A percentile compares a stretch with the other conserved stretches of the same genome.
Conservation (phyloP, 1,140 invertebrate genomes). For the Schlechtendalia chinensis region DNA sequence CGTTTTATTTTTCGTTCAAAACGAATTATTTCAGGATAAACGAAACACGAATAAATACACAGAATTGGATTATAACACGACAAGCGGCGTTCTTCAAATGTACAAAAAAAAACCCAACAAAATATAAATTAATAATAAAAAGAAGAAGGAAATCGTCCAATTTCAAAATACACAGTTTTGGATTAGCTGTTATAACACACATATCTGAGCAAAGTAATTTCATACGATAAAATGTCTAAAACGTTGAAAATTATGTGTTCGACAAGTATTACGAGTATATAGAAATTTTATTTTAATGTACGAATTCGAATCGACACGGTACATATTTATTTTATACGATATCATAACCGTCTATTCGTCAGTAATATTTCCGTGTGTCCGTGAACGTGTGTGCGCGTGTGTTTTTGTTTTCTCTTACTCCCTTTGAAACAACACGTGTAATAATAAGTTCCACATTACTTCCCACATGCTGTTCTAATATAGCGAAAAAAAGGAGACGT, state of each 20-base stretch:
- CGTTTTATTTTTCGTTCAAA: background rate
- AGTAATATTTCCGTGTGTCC: slow-evolving; percentile 46
- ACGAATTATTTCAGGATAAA: background rate
- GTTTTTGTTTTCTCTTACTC: slow-evolving; percentile 19
- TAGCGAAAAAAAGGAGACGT: slow-evolving; percentile 12
- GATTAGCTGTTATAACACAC: too few species aligned
- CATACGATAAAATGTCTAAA: background rate
- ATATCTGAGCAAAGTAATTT: too few species aligned
- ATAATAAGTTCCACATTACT: slow-evolving; percentile 42
- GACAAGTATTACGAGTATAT: background rate
- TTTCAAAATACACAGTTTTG: too few species aligned
- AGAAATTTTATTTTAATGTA: background rate
- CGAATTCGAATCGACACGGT: background rate
- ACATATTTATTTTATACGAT: background rate
- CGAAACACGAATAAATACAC: background rate
- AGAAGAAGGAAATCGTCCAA: too few species aligned
- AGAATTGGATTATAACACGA: too few species aligned
- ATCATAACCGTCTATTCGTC: background rate
- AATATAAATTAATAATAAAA: too few species aligned
- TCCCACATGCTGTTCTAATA: slow-evolving; percentile 34
- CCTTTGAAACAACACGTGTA: slow-evolving; percentile 41
- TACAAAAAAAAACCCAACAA: too few species aligned
- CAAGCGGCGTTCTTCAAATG: too few species aligned
- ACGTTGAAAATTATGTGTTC: background rate
- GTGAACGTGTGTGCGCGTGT: slow-evolving; percentile 8